Evolutionary conservation across 2,888 invertebrate genomes (phyloP).

Genomic region (Drosophila setosimentum): DNA sequence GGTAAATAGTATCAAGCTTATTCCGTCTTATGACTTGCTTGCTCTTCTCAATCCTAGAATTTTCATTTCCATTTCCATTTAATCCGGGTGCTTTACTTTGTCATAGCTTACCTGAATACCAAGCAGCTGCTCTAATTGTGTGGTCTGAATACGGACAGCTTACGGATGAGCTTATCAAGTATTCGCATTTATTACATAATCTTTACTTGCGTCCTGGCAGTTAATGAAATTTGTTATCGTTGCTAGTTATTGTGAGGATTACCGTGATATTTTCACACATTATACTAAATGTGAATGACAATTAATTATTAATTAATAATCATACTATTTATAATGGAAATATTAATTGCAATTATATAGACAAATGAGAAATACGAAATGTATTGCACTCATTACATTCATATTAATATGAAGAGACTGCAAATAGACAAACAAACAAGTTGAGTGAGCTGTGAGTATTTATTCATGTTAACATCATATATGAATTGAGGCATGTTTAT

Average conservation of each 20-base stretch:
- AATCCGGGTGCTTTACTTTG: too few species aligned
- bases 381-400: neutral
- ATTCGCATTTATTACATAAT: neutral
- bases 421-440: neutral
- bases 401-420: neutral
- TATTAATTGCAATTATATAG: neutral
- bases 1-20: too few species aligned
- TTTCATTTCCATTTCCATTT: too few species aligned
- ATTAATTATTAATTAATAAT: neutral
- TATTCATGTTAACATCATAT: neutral
- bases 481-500: neutral
- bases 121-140: neutral
- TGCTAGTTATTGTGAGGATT: neutral
- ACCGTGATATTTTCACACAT: neutral
- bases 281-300: neutral
- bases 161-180: neutral
- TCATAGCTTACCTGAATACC: neutral
- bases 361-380: neutral
- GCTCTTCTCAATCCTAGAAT: too few species aligned
- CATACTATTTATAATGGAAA: neutral
- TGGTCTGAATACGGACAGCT: neutral
- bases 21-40: too few species aligned
- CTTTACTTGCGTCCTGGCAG: neutral
- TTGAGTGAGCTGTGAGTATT: neutral
- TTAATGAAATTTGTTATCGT: neutral